phyloP scores from a whole-genome alignment of 2,888 invertebrate genomes.

The Cyaniris semiargus region DNA sequence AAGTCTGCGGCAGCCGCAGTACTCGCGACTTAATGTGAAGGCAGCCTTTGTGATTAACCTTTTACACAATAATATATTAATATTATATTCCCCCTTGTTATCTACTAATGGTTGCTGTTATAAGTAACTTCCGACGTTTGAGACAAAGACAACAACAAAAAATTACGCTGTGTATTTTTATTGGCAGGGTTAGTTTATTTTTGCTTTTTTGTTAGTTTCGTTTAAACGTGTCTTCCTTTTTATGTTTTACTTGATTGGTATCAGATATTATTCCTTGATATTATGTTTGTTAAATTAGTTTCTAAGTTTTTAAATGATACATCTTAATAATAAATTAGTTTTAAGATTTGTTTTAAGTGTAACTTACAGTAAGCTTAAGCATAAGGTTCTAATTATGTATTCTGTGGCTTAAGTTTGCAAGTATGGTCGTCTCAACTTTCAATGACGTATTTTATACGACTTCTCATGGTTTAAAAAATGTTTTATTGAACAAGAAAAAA shows the following conservation, averaged over 20 bases:
- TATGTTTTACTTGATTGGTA: not conserved
- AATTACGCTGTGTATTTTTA: not conserved
- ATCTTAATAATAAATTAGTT: not conserved
- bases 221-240: conserved; percentile 29
- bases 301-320: conserved; percentile 2
- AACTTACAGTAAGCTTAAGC: not conserved
- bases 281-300: conserved; percentile 27
- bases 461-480: too few species aligned
- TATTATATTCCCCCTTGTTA: not conserved
- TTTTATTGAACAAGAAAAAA: too few species aligned
- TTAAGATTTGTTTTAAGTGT: conserved; percentile 4
- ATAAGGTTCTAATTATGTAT: too few species aligned
- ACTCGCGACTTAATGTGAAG: too few species aligned
- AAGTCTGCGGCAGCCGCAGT: too few species aligned
- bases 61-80: not conserved
- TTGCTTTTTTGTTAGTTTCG: not conserved
- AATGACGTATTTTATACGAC: too few species aligned
- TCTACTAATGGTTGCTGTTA: not conserved
- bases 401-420: not conserved
- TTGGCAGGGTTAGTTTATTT: not conserved
- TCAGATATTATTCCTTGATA: conserved; percentile 34
- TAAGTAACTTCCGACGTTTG: not conserved
- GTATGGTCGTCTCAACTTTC: not conserved
- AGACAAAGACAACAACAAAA: not conserved
- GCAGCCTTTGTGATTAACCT: not conserved